Conservation (phyloP, 2,888 invertebrate species). For the Blastobasis lacticolella region DNA sequence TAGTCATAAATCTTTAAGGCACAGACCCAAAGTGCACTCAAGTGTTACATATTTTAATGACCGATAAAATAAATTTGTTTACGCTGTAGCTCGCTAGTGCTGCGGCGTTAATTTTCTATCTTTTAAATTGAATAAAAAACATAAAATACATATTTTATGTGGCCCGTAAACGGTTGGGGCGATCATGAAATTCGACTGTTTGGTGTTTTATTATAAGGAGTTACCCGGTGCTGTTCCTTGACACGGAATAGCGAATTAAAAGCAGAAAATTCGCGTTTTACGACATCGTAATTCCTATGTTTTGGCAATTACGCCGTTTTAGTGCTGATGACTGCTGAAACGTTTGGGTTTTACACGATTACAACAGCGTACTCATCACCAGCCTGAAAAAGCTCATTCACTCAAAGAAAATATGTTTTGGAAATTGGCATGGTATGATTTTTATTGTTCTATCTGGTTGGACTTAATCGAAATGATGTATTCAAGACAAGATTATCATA, state of each 20-base stretch:
- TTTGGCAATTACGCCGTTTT: conserved; percentile 38
- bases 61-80: conserved; percentile 33
- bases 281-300: conserved; percentile 42
- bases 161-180: conserved; percentile 34
- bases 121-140: conserved; percentile 18
- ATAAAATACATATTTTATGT: conserved; percentile 48
- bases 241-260: conserved; percentile 52
- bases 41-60: conserved; percentile 26
- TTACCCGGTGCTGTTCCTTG: conserved; percentile 26
- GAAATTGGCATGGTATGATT: no score
- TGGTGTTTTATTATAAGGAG: conserved; percentile 43
- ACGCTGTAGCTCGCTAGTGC: conserved; percentile 33
- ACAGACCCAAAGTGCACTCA: conserved; percentile 6
- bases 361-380: no score
- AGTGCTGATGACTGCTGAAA: conserved; percentile 33
- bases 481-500: no score
- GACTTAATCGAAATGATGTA: no score
- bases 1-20: background rate
- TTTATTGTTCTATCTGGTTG: no score
- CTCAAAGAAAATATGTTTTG: no score
- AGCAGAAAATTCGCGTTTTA: conserved; percentile 45
- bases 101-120: conserved; percentile 46
- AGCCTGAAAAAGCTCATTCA: no score
- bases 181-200: conserved; percentile 35
- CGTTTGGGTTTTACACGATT: conserved; percentile 13